phyloP scores from a whole-genome alignment of 2,888 invertebrate species.

The Quadroppia sp. region DNA sequence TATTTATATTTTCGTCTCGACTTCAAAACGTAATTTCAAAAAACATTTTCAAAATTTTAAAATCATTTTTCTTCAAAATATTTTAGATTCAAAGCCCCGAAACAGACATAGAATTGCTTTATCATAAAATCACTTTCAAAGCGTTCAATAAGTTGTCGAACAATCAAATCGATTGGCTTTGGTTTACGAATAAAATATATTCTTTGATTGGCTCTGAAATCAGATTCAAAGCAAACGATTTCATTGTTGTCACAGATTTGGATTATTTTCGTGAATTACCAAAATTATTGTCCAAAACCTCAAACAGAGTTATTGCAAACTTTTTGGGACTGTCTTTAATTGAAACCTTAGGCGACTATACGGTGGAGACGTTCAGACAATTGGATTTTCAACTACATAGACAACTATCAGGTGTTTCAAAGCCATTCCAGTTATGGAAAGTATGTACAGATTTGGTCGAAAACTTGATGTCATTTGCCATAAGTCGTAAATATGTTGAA shows the following conservation, averaged over 20 bases:
- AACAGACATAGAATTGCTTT: not conserved
- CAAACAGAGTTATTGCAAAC: not conserved
- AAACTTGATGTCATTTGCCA: not conserved
- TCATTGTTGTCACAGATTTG: not conserved
- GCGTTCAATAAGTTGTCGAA: not conserved
- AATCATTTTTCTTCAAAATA: not conserved
- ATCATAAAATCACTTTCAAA: not conserved
- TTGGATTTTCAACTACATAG: not conserved
- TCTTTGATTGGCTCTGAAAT: not conserved
- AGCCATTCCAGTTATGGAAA: not conserved
- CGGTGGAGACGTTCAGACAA: not conserved
- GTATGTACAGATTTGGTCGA: not conserved
- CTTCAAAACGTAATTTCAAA: too few relatives aligned
- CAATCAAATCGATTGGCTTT: not conserved
- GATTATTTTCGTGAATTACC: not conserved
- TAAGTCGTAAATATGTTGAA: slow-evolving; percentile 17
- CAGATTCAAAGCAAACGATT: not conserved
- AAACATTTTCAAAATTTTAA: not conserved
- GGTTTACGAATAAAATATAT: not conserved
- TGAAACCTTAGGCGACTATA: not conserved
- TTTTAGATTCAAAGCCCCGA: not conserved
- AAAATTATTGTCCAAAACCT: not conserved
- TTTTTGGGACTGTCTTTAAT: not conserved
- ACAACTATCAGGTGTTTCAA: not conserved
- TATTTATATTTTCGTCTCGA: too few relatives aligned